Evolutionary conservation across 2,888 invertebrate species (phyloP).

Genomic region (Nycteola revayana): DNA sequence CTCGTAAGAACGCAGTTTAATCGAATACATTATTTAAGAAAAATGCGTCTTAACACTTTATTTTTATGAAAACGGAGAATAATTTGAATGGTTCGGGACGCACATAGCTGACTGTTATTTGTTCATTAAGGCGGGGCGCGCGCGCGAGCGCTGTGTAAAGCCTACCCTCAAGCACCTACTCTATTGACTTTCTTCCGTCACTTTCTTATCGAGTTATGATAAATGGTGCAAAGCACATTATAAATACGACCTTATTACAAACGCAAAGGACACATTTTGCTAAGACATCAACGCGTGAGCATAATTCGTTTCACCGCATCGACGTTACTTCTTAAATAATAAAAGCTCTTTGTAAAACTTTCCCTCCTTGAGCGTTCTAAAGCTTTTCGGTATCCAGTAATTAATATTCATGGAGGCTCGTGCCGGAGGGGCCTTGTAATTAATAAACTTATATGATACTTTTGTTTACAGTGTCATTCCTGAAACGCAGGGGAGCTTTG

Average conservation of each 20-base stretch:
- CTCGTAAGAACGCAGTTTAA: constrained; percentile 18
- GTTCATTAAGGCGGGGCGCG: constrained; percentile 61
- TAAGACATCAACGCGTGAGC: constrained; percentile 36
- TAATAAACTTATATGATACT: constrained; percentile 83
- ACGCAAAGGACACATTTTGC: constrained; percentile 41
- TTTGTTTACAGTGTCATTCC: constrained; percentile 80
- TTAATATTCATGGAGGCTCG: constrained; percentile 81
- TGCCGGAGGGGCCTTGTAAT: constrained; percentile 79
- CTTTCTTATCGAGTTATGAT: constrained; percentile 79
- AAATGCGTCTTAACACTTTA: constrained; percentile 38
- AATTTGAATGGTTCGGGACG: constrained; percentile 39
- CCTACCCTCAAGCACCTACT: constrained; percentile 76
- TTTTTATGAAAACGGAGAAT: constrained; percentile 38
- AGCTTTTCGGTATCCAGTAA: constrained; percentile 81
- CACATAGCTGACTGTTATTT: constrained; percentile 47
- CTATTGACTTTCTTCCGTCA: constrained; percentile 81
- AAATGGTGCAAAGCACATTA: constrained; percentile 47
- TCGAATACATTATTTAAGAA: constrained; percentile 28
- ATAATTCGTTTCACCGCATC: constrained; percentile 75
- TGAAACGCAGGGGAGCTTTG: constrained; percentile 59
- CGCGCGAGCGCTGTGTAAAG: constrained; percentile 52
- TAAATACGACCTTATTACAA: constrained; percentile 40
- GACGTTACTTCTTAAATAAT: constrained; percentile 80
- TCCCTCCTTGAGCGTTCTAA: constrained; percentile 81
- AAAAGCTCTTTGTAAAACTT: constrained; percentile 82